Evolutionary conservation across 2,888 invertebrate genomes (phyloP).

Genomic region (Eutolmus rufibarbis): DNA sequence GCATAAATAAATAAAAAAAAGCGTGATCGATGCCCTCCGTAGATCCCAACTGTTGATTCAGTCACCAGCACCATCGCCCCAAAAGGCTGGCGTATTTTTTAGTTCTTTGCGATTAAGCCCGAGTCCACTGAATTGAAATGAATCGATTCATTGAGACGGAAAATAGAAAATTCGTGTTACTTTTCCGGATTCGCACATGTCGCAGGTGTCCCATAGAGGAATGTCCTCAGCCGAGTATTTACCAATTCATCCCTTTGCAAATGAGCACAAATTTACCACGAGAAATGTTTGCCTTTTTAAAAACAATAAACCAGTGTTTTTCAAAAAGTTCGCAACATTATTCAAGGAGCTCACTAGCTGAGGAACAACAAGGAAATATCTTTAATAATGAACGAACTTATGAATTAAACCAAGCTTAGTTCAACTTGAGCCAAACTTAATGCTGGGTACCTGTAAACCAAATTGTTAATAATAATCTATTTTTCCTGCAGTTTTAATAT

Average conservation of each 20-base stretch:
- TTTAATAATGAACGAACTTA: no score
- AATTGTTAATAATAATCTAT: no score
- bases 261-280: background rate
- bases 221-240: background rate
- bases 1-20: background rate
- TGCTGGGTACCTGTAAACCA: no score
- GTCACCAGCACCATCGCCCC: background rate
- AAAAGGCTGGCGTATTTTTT: background rate
- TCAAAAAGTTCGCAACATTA: no score
- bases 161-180: background rate
- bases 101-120: background rate
- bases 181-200: background rate
- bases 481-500: no score
- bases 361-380: no score
- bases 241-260: background rate
- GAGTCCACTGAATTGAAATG: background rate
- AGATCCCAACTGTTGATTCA: background rate
- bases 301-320: background rate
- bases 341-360: no score
- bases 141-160: background rate
- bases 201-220: background rate
- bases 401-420: no score
- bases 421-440: no score
- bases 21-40: background rate
- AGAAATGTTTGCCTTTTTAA: background rate